A percentile compares a stretch with the other conserved stretches of the same genome.
phyloP scores from a whole-genome alignment of 2,797 vertebrate species.

The Tolypeutes matacus region DNA sequence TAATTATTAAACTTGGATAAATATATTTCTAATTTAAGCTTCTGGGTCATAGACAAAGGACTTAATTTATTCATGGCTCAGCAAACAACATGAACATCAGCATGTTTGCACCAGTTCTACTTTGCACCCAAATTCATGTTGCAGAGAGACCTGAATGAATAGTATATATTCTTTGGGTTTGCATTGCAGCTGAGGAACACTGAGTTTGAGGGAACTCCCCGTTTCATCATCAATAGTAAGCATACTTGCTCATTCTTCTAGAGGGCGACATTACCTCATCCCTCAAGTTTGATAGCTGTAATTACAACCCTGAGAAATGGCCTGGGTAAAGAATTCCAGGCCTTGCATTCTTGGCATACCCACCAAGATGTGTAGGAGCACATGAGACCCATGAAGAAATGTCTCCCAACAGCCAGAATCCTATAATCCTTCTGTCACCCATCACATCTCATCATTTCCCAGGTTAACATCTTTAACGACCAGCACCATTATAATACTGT shows the following conservation, averaged over 20 bases:
- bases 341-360: not conserved
- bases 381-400: not conserved
- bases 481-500: not conserved
- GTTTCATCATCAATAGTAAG: not conserved
- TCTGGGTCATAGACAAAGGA: not conserved
- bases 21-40: not conserved
- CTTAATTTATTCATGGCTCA: not conserved
- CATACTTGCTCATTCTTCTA: not conserved
- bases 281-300: constrained; percentile 18
- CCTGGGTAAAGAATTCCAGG: not conserved
- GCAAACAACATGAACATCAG: not conserved
- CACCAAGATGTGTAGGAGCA: not conserved
- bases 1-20: constrained; percentile 44
- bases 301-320: not conserved
- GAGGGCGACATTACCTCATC: not conserved
- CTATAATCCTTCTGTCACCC: not conserved
- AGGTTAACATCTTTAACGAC: not conserved
- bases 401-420: not conserved
- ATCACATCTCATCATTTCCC: not conserved
- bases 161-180: not conserved
- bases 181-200: not conserved
- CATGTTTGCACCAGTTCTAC: not conserved
- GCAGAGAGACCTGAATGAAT: not conserved
- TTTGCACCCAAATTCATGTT: not conserved
- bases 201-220: constrained; percentile 12